These are phyloP conservation scores for Operophtera brumata DNA, from an alignment of 2,888 invertebrate species.

Conservation along the genomic window DNA sequence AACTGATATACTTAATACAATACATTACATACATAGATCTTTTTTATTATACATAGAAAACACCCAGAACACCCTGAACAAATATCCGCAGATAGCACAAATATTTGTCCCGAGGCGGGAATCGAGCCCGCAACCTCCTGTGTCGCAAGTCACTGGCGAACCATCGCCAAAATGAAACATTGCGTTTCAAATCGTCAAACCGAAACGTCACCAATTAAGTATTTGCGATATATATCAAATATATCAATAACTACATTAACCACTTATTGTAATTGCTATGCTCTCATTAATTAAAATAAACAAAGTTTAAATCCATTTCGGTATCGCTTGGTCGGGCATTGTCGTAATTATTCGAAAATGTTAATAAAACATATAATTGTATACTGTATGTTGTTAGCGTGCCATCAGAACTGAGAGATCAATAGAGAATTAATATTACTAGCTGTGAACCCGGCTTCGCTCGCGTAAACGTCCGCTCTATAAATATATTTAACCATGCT, in stretches of 20 bases:
- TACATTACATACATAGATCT: no score
- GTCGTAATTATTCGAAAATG: neutral
- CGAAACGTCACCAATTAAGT: conserved; percentile 1
- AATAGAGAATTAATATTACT: conserved; percentile 28
- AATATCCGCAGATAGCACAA: no score
- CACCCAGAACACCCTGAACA: no score
- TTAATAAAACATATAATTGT: neutral
- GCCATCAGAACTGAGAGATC: conserved; percentile 22
- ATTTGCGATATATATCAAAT: neutral
- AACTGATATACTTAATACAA: no score
- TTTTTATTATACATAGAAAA: no score
- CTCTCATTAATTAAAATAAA: neutral
- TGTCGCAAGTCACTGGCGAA: neutral
- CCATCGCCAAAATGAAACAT: neutral
- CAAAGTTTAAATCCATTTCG: neutral
- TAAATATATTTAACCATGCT: no score
- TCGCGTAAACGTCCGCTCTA: no score
- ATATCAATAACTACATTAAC: neutral
- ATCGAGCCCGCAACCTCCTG: no score
- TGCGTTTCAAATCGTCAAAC: conserved; percentile 1
- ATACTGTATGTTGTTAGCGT: neutral
- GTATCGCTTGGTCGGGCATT: neutral
- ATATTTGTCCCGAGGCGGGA: no score
- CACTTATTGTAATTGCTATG: neutral
- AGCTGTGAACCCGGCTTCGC: no score